Evolutionary conservation across 2,797 vertebrate genomes (phyloP), one percentile per base, ranked within the genome.

Genomic region (Odontamblyopus lacepedii): DNA sequence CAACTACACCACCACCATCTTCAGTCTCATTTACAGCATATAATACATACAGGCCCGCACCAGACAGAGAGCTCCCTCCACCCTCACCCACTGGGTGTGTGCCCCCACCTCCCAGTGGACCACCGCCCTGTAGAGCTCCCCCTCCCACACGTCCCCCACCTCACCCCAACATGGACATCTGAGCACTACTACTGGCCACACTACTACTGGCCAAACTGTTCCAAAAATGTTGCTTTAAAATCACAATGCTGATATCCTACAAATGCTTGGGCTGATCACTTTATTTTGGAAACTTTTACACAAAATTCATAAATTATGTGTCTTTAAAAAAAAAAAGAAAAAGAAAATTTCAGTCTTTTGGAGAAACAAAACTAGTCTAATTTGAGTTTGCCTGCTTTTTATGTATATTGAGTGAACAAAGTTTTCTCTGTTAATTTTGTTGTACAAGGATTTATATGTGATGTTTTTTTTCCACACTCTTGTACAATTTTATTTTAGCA

Each of bases 141-240:
- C 94, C 93, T 50, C 95, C 89, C 4, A 94, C 85, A 81, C 95
- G 92, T 75, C 96, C 96, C 62, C 96, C 97, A 1, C 96, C 97
- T 11, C 95, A 94, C 12, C 97, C 97, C 55, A 90, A 90, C 38
- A 87, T 93, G 15, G 96, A 93, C 35, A 55, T 68, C 67, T 9
- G 65, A 70, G 66, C 41, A 23, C 23, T 23, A 23, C 23, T 23
- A 23, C 23, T 23, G 23, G 41, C 12, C 9, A 35, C 35, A 35
- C 35, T 35, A 5, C 44, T 48, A 18, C 27, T 59, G 5, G 2
- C 1, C 18, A 55, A 23, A 8, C 53, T 26, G 6, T 26, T 57
- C 55, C 55, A 57, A 9, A n/a, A 8, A 55, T 57, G 53, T 55
- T 8, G 53, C 53, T 55, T n/a, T 55, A 23, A 57, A 57, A 11